These are phyloP conservation scores for Strigops habroptila DNA, from an alignment of 2,113 vertebrate genomes.

Conservation along the genomic window DNA sequence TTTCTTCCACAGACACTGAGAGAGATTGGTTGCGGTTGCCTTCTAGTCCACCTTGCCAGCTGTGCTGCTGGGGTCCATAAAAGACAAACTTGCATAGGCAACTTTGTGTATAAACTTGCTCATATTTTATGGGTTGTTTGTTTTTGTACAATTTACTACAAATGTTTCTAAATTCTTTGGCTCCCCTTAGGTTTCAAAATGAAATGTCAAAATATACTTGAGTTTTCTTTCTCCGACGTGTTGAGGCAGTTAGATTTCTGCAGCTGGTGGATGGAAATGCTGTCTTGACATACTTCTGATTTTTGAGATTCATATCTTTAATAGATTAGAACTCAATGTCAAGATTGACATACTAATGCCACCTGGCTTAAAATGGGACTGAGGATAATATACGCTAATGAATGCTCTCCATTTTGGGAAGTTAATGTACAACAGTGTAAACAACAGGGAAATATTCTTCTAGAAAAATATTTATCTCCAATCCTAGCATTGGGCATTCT, in stretches of 20 bases:
- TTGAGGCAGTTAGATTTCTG: background rate
- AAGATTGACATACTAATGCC: background rate
- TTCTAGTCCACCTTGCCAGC: background rate
- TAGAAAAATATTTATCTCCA: background rate
- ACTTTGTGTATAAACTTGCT: background rate
- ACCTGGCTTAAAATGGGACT: background rate
- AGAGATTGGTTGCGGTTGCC: background rate
- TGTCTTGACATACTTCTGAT: background rate
- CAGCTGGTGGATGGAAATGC: background rate
- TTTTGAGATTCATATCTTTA: background rate
- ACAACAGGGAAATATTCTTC: background rate
- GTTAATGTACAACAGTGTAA: background rate
- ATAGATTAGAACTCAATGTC: background rate
- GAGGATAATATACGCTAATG: background rate
- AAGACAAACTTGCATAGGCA: background rate
- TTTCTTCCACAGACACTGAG: background rate
- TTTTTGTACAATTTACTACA: background rate
- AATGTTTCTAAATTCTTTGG: background rate
- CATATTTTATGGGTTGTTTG: background rate
- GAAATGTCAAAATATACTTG: background rate
- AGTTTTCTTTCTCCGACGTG: background rate
- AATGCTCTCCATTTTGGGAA: background rate
- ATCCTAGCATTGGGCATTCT: background rate
- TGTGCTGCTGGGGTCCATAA: background rate
- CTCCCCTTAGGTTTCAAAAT: background rate